phyloP scores from a whole-genome alignment of 2,888 invertebrate genomes.

The Zhengitettix transpicula region DNA sequence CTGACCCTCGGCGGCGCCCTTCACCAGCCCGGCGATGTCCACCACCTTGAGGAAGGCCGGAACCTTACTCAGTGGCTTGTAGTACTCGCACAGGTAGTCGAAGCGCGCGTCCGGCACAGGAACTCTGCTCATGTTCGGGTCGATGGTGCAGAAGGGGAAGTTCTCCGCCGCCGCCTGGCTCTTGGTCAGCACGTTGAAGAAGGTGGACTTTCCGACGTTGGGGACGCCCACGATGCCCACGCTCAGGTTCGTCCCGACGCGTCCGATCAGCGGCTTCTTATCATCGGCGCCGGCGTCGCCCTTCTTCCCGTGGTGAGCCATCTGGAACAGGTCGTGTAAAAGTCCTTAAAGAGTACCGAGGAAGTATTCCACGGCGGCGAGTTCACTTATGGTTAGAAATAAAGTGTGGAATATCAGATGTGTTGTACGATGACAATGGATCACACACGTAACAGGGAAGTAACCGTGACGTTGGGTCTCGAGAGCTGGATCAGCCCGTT shows the following conservation, averaged over 20 bases:
- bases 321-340: no score
- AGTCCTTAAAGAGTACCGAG: no score
- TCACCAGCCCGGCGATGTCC: constrained; percentile 96
- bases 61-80: constrained; percentile 94
- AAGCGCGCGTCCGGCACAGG: constrained; percentile 91
- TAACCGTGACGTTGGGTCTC: no score
- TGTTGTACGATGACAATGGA: no score
- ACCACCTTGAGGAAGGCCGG: constrained; percentile 95
- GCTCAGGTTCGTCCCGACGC: constrained; percentile 90
- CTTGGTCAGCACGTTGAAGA: constrained; percentile 98
- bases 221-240: constrained; percentile 94
- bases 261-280: constrained; percentile 78
- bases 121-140: constrained; percentile 99
- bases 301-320: no score
- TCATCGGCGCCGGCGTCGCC: constrained; percentile 27
- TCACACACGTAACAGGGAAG: no score
- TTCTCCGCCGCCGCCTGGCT: constrained; percentile 96
- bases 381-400: no score
- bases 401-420: no score
- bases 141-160: constrained; percentile 99
- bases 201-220: constrained; percentile 98
- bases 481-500: no score
- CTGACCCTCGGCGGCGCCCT: constrained; percentile 95
- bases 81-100: constrained; percentile 83
- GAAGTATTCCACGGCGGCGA: no score